Conservation (phyloP, 2,797 vertebrate genomes). For the Chaunax sp. region DNA sequence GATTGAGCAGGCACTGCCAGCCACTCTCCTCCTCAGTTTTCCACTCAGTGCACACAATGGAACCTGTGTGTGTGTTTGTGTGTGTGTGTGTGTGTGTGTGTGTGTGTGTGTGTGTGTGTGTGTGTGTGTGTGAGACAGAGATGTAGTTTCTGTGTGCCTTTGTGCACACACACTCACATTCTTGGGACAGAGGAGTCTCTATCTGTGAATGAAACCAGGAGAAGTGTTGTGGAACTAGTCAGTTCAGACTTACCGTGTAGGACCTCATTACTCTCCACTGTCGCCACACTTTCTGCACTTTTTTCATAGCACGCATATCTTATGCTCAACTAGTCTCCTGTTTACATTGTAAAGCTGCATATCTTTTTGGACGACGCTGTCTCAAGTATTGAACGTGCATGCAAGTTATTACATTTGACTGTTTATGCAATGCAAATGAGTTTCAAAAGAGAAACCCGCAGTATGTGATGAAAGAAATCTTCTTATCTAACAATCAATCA, state of each 20-base stretch:
- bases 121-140: not conserved
- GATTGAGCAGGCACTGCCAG: slow-evolving; percentile 68
- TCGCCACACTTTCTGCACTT: not conserved
- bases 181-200: slow-evolving; percentile 63
- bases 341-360: not conserved
- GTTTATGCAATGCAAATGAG: not conserved
- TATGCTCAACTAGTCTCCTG: not conserved
- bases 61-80: slow-evolving; percentile 9
- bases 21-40: slow-evolving; percentile 57
- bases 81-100: not conserved
- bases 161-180: slow-evolving; percentile 57
- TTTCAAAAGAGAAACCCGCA: not conserved
- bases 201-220: slow-evolving; percentile 56
- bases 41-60: slow-evolving; percentile 72
- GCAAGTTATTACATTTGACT: not conserved
- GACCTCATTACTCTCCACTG: too few relatives aligned
- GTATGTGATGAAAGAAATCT: not conserved
- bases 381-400: not conserved
- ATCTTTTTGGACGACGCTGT: not conserved
- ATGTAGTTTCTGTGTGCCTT: slow-evolving; percentile 33
- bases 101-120: not conserved
- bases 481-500: too few relatives aligned
- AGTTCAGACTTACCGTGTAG: slow-evolving; percentile 22
- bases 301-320: too few relatives aligned
- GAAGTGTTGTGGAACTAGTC: slow-evolving; percentile 28